Base-by-base conservation (phyloP, 1,140 invertebrate species). In the Microvelia longipes region DNA sequence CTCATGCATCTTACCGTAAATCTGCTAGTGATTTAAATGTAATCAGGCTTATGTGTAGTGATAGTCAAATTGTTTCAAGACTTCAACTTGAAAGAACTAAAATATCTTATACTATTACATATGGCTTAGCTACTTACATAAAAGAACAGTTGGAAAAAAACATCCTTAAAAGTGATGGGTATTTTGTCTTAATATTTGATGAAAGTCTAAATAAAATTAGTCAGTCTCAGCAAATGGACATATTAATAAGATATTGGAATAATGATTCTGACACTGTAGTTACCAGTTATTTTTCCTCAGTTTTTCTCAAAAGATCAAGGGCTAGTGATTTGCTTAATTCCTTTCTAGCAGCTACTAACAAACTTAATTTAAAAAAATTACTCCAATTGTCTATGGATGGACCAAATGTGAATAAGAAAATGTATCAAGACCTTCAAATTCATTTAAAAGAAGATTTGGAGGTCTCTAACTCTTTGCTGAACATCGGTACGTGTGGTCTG, bases 401-500 rank as follows among this genome's bases (percentile, higher is more conserved):
- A 5, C 35, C 35, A 5, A 50, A 50, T 50, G 35, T 50, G 5
- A 50, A 50, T 50, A 50, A 50, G 19, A 50, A 50, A 50, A 11
- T 50, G 19, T 50, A 11, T 50, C 5, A 50, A 50, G 35, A 50
- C 35, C 19, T 50, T 11, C 35, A 50, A 50, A 5, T 50, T 11
- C 35, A 50, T 50, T 19, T 50, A 50, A 50, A 50, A 50, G 35
- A 50, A 50, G 35, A 50, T 50, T 50, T 50, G 35, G 5, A 50
- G 19, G 5, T 50, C 19, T 5, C 5, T 5, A 50, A 50, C 19
- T 50, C 35, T 5, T 50, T 50, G 35, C 19, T 50, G 19, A 19
- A 50, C 35, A 50, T 50, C 19, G 35, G 35, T 50, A 50, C 69
- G 68, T 76, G 74, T 68, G 70, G 75, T 25, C 67, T 76, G 5